A percentile compares a stretch with the other conserved stretches of the same genome.
phyloP scores from a whole-genome alignment of 2,113 vertebrate genomes.

The Amblyopsis rosae region DNA sequence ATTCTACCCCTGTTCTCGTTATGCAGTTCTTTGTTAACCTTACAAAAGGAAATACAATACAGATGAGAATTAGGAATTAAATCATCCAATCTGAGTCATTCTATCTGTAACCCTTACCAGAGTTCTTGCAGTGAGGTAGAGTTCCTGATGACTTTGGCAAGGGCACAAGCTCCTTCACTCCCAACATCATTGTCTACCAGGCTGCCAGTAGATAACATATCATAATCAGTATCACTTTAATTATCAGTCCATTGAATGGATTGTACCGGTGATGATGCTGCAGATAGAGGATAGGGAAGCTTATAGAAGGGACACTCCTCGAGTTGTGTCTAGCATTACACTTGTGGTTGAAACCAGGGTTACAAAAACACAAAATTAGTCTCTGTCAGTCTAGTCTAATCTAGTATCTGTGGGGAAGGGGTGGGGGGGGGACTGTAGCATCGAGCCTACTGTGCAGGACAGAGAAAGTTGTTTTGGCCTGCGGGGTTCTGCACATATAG shows the following conservation, averaged over 20 bases:
- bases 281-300: neutral
- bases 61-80: slow-evolving; percentile 9
- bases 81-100: neutral
- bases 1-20: slow-evolving; percentile 76
- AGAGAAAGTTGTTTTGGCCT: too few relatives aligned
- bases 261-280: neutral
- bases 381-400: too few relatives aligned
- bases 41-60: slow-evolving; percentile 34
- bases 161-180: slow-evolving; percentile 74
- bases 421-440: too few relatives aligned
- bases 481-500: too few relatives aligned
- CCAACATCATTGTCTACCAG: slow-evolving; percentile 84
- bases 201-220: slow-evolving; percentile 54
- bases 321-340: neutral
- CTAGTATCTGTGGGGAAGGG: too few relatives aligned
- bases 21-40: slow-evolving; percentile 84
- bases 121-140: slow-evolving; percentile 74
- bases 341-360: neutral
- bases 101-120: slow-evolving; percentile 72
- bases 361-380: too few relatives aligned
- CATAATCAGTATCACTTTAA: neutral
- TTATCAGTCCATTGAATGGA: neutral
- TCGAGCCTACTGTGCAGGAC: too few relatives aligned
- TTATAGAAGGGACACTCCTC: too few relatives aligned
- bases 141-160: slow-evolving; percentile 78